Evolutionary conservation across 2,113 vertebrate genomes (phyloP).

Genomic region (Tylochromis polylepis): DNA sequence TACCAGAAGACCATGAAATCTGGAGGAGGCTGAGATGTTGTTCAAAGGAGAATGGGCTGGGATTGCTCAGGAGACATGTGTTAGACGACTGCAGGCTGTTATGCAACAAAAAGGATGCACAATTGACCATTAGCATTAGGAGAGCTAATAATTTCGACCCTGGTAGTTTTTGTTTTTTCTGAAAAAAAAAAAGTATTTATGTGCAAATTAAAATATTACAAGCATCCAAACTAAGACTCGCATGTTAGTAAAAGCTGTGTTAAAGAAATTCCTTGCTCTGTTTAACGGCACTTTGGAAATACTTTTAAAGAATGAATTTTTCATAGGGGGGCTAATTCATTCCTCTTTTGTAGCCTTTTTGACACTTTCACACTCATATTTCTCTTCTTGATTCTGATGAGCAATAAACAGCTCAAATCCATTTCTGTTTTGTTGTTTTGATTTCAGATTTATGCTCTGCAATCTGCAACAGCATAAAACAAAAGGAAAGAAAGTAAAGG

Average conservation of each 20-base stretch:
- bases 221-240: not conserved
- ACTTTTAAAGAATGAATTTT: not conserved
- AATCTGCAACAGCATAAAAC: not conserved
- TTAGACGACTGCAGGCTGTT: not conserved
- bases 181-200: accelerated
- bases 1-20: not conserved
- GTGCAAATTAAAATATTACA: not conserved
- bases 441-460: not conserved
- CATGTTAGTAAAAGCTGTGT: not conserved
- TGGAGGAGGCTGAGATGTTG: not conserved
- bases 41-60: not conserved
- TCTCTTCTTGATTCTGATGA: not conserved
- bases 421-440: not conserved
- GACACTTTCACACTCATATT: not conserved
- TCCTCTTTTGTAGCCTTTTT: not conserved
- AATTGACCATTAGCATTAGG: not conserved
- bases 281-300: not conserved
- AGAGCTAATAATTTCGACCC: not conserved
- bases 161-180: not conserved
- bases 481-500: not conserved
- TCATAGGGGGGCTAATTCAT: not conserved
- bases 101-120: not conserved
- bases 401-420: not conserved
- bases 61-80: not conserved
- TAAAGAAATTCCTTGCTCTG: not conserved